phyloP scores from a whole-genome alignment of 2,113 vertebrate species.

The Aptenodytes patagonicus region DNA sequence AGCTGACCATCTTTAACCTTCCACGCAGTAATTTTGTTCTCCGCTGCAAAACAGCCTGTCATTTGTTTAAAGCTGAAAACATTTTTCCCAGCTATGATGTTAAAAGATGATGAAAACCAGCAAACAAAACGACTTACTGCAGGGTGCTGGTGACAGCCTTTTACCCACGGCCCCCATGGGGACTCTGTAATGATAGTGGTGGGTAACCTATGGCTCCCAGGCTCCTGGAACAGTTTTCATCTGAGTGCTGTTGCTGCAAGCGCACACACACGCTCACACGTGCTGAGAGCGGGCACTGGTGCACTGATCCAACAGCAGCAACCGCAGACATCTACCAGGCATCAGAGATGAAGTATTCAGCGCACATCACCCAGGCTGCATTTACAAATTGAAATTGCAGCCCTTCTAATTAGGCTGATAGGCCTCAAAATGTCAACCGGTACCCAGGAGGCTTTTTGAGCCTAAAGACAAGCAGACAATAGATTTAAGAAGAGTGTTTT shows the following conservation, averaged over 20 bases:
- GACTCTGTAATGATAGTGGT: neutral
- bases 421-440: neutral
- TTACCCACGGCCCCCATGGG: fast-evolving
- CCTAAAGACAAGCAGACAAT: neutral
- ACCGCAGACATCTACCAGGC: neutral
- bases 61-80: neutral
- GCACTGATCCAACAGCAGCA: neutral
- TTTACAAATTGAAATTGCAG: neutral
- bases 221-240: neutral
- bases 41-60: neutral
- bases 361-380: neutral
- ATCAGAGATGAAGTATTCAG: neutral
- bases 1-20: neutral
- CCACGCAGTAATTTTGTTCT: neutral
- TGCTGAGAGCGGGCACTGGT: neutral
- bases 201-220: neutral
- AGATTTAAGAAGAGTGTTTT: neutral
- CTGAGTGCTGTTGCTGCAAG: neutral
- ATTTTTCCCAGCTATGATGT: neutral
- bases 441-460: neutral
- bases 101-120: neutral
- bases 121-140: neutral
- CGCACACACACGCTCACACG: fast-evolving
- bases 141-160: neutral
- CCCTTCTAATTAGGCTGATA: neutral